phyloP scores from a whole-genome alignment of 2,113 vertebrate species.

The Apodemus speciosus region DNA sequence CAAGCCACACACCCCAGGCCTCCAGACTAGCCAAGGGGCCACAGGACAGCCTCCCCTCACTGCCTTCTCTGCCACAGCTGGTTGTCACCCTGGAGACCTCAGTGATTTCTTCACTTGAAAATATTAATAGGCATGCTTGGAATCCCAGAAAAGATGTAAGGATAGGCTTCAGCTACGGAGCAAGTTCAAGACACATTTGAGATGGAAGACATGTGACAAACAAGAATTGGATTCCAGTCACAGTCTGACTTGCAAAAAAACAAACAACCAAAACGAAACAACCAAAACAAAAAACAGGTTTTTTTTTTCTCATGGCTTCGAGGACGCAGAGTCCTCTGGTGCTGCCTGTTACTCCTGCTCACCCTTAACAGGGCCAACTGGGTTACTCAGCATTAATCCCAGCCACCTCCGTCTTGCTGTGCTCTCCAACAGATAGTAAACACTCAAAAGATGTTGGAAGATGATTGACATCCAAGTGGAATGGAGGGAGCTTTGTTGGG shows the following conservation, averaged over 20 bases:
- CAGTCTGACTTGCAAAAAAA: neutral
- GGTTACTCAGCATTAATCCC: neutral
- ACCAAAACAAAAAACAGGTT: too few relatives aligned
- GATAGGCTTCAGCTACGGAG: neutral
- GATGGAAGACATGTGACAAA: neutral
- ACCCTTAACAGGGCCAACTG: neutral
- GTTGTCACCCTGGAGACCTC: conserved; percentile 11
- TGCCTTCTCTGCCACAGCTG: neutral
- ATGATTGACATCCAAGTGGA: neutral
- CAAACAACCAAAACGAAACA: too few relatives aligned
- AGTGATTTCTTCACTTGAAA: conserved; percentile 49
- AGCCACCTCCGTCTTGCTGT: neutral
- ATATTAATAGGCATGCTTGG: neutral
- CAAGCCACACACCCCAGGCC: neutral
- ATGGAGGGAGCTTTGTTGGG: neutral
- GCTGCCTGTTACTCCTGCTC: neutral
- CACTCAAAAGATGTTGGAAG: neutral
- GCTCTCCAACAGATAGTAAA: neutral
- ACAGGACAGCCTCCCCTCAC: neutral
- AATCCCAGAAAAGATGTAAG: neutral
- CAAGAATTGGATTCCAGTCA: conserved; percentile 36
- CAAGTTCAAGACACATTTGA: neutral
- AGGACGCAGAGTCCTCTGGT: neutral
- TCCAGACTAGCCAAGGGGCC: neutral
- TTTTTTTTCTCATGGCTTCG: neutral